Evolutionary conservation across 1,140 invertebrate genomes (phyloP), one percentile per base, ranked within the genome.

Genomic region (Grapholita molesta): DNA sequence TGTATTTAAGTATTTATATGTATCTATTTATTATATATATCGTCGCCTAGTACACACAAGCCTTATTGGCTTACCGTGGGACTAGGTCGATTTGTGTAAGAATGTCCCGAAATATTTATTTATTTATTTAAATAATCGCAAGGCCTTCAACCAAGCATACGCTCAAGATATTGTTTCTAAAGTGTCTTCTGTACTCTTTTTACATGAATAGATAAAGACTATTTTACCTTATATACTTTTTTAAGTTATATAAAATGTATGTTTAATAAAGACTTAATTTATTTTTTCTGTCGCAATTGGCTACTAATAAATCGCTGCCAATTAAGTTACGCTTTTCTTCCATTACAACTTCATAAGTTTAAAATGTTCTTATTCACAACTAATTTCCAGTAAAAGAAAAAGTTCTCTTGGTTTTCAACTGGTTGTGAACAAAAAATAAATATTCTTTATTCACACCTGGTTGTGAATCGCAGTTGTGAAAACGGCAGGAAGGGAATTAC

Each of bases 391-490:
- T 53, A 23, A 53, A 53, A 53, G 18, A 53, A 53, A 9, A 53
- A 23, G 48, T 53, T 53, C 21, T 23, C 48, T 23, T 53, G 48
- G 23, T 53, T 53, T n/a, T 6, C 15, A 52, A 67, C 66, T 53
- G 25, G 66, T 67, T 67, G 66, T 52, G 35, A 15, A 38, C n/a
- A n/a, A n/a, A n/a, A n/a, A n/a, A n/a, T n/a, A n/a, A n/a, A n/a
- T n/a, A n/a, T n/a, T n/a, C n/a, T n/a, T n/a, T n/a, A n/a, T n/a
- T n/a, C n/a, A n/a, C n/a, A n/a, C n/a, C n/a, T 67, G 66, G 35
- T 67, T 67, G 66, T 9, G 66, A 48, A 52, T 15, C 66, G 12
- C 66, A 67, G 66, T 52, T 67, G 66, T 23, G 66, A 67, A 30
- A 32, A 32, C 66, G 38, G 66, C 66, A 38, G 66, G 38, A 67